Evolutionary conservation across 2,888 invertebrate species (phyloP), one percentile per base, ranked within the genome.

Genomic region (Actias luna): DNA sequence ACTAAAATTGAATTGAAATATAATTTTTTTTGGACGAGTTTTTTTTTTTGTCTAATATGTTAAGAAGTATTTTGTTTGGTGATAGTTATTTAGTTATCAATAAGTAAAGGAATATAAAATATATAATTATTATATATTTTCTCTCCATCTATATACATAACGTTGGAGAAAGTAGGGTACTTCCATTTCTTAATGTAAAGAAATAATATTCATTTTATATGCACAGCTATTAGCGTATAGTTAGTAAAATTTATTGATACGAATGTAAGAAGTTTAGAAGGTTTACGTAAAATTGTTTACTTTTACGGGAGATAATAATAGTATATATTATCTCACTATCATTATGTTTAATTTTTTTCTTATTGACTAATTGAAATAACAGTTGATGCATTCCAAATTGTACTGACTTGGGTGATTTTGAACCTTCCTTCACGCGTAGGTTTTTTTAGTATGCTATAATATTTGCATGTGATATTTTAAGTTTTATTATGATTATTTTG

Each of bases 321-420:
- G 46, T 12, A 50, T 50, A 50, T 12, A 25, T 22, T 50, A 50
- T 50, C 25, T 25, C 14, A 25, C 14, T 50, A 1, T 25, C 55
- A 7, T 8, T 18, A 29, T 29, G 10, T 55, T 7, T 55, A 7
- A 29, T n/a, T 29, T 55, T 52, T 55, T 29, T 55, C 14, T 55
- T 55, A 55, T 55, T 16, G n/a, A 29, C 29, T 55, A 55, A 55
- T 50, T 31, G 31, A 16, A 16, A 29, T 33, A 33, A 46, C 31
- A 46, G 8, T 60, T 36, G 58, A 64, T 63, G 63, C 70, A 70
- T 70, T 70, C 70, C 70, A 67, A 67, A 64, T 65, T 68, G 65
- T 62, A 64, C 59, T 66, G 65, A 64, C 25, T 50, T 25, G 3
- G 25, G 25, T 50, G 22, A 25, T 22, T 12, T 25, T 12, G 46